Base-by-base conservation (phyloP, 1,140 invertebrate species). In the Centruroides sculpturatus region DNA sequence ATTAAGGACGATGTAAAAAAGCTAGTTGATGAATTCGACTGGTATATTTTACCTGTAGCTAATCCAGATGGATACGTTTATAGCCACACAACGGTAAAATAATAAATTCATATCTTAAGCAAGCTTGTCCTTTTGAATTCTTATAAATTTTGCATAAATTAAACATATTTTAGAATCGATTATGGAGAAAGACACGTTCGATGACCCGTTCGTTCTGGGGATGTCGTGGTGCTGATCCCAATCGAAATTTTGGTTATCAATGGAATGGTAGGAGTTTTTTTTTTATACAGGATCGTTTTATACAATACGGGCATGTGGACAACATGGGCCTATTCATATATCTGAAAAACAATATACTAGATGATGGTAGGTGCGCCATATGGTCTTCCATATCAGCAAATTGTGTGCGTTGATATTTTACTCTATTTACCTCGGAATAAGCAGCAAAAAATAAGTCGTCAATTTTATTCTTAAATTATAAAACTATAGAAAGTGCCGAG, bases 21-120 rank as follows among this genome's bases (percentile, higher is more conserved):
- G 5, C 57, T 77, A 47, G 50, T 78, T 52, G 72, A 75, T 51
- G 64, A 69, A 36, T 72, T 76, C 58, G 73, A 78, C 60, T 82
- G 78, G 73, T 81, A 81, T 68, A 72, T 86, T 59, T 71, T 85
- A 62, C 85, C 84, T 0, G 75, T 84, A 12, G 68, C 80, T 4
- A 87, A 87, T 72, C 83, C 84, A 8, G 85, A 87, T 72, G 85
- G 85, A 3, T 85, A 82, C 65, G 76, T 78, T 35, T 85, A 81
- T 66, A 80, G 80, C 9, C 77, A 80, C 56, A 71, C 68, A 0
- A 64, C 52, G 12, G 71, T 72, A 64, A 59, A 58, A 41, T 41
- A 41, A 41, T 6, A 3, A 41, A 41, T 41, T 23, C 23, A 23
- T 63, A 56, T 46, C 1, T 0, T 50, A 8, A 3, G 36, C 8